Base-by-base conservation (phyloP, 2,113 vertebrate genomes). In the Gracilinanus agilis region DNA sequence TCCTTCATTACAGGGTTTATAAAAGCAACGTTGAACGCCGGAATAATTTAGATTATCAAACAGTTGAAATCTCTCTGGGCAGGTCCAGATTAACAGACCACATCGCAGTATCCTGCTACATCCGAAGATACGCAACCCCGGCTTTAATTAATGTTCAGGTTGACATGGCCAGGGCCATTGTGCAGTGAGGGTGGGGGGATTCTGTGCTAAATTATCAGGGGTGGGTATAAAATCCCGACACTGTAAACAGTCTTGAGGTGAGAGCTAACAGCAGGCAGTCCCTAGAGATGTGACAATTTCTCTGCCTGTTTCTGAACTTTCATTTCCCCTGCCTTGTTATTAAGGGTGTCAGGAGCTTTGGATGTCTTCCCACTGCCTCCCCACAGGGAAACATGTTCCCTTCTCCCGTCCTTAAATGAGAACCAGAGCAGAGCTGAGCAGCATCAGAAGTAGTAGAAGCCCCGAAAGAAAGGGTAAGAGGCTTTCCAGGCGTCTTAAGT, bases 271-370 rank as follows among this genome's bases (percentile, higher is more conserved):
- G 2, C 29, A 92, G 29, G 58, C 6, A 27, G 53, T 34, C 94
- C 91, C 93, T 2, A 90, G 53, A 91, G 91, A 2, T n/a, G 1
- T 53, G 91, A 44, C 0, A 0, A 55, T 40, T 94, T 92, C 49
- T 90, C n/a, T 1, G n/a, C 49, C 94, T 40, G 34, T 92, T 75
- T 94, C 54, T 94, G 11, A 56, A n/a, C 44, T 90, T 94, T 54
- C 13, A 27, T 90, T 44, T 90, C 25, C 89, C 44, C 24, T 44
- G 67, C n/a, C 67, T 83, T 83, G n/a, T 83, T 83, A 83, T 83
- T 40, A 83, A 40, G n/a, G 67, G n/a, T 83, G 19, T 23, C 67
- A 83, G 19, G n/a, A 83, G n/a, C 67, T 19, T 83, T 83, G n/a
- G 67, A 21, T 83, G n/a, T 83, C n/a, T 83, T 83, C 67, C 67